These are phyloP conservation scores for Myioborus melanocephalus DNA, from an alignment of 2,797 vertebrate genomes.

Conservation along the genomic window DNA sequence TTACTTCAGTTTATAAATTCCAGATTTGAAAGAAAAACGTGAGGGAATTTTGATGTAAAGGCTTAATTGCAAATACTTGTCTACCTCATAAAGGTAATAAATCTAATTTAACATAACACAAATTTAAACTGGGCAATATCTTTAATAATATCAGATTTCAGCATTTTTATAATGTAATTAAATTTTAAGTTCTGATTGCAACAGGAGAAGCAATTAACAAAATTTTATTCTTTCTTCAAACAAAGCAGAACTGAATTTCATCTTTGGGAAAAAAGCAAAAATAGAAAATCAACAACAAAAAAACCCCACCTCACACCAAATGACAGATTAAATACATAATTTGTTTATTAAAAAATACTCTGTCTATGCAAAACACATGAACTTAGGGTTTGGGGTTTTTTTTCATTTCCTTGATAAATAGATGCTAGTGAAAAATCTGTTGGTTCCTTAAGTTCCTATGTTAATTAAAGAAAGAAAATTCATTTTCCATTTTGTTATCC, in stretches of 20 bases:
- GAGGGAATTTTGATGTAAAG: background rate
- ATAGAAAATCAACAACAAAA: background rate
- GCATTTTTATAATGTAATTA: background rate
- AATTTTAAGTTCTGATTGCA: background rate
- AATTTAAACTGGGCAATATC: background rate
- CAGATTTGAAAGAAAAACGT: background rate
- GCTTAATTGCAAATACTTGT: background rate
- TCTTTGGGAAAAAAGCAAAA: background rate
- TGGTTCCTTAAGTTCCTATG: background rate
- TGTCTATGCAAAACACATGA: rapidly evolving
- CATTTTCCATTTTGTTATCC: background rate
- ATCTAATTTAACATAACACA: background rate
- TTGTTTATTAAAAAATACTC: background rate
- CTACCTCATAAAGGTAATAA: background rate
- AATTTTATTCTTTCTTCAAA: background rate
- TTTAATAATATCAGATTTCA: background rate
- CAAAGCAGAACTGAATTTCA: background rate
- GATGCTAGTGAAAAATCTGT: background rate
- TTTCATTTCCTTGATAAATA: background rate
- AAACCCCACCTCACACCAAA: rapidly evolving
- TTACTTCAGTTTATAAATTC: background rate
- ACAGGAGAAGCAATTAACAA: background rate
- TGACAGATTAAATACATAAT: background rate
- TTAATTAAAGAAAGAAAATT: background rate
- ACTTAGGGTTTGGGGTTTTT: rapidly evolving